Evolutionary conservation across 2,797 vertebrate species (phyloP).

Genomic region (Leptatherina wallacei): DNA sequence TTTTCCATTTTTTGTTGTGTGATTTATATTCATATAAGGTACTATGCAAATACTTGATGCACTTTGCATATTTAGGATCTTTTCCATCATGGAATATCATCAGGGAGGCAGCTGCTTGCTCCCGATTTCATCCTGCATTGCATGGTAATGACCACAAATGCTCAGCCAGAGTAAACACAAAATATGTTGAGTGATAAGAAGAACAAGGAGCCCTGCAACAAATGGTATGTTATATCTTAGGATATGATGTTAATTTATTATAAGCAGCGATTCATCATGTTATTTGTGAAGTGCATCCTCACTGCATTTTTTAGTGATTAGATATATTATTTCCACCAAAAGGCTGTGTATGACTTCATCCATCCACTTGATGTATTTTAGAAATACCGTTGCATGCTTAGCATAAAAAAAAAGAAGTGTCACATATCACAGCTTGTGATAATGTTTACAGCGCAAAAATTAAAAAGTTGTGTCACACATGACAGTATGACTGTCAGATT

Average conservation of each 20-base stretch:
- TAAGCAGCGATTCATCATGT: neutral
- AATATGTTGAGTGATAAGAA: neutral
- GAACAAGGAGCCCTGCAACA: neutral
- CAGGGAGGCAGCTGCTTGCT: conserved; percentile 8
- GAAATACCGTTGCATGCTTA: conserved; percentile 23
- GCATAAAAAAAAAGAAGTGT: conserved; percentile 32
- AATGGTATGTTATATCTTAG: neutral
- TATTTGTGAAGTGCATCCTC: neutral
- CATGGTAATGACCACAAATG: conserved; percentile 12
- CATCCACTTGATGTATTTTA: conserved; percentile 35
- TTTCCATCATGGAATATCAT: conserved; percentile 2
- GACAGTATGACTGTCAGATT: conserved; percentile 38
- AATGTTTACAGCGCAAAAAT: conserved; percentile 47
- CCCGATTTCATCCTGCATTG: conserved; percentile 9
- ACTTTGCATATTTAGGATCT: conserved; percentile 3
- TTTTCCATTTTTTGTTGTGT: conserved; percentile 25
- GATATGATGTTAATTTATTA: conserved; percentile 1
- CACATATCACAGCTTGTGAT: conserved; percentile 47
- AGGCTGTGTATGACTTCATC: conserved; percentile 32
- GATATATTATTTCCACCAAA: neutral
- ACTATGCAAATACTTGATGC: conserved; percentile 8
- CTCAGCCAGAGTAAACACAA: conserved; percentile 19
- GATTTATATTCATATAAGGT: conserved; percentile 17
- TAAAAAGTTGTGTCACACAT: conserved; percentile 39
- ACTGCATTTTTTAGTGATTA: neutral